Evolutionary conservation across 2,888 invertebrate species (phyloP).

Genomic region (Nematopogon swammerdamellus): DNA sequence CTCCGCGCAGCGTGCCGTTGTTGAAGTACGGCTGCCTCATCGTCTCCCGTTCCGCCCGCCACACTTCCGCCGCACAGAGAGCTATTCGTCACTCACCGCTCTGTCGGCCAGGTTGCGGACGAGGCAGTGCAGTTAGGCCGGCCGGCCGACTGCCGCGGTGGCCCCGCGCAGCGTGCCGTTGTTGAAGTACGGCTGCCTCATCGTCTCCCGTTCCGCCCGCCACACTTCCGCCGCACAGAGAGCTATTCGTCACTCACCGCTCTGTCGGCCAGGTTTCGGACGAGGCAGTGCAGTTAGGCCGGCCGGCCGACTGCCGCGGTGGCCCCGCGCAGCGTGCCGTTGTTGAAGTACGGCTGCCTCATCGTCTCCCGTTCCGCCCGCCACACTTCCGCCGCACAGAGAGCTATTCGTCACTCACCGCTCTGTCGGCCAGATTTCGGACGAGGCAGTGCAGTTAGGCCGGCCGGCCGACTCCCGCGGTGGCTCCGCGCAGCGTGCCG

Average conservation of each 20-base stretch:
- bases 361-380: too few species aligned
- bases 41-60: too few species aligned
- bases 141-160: slow-evolving; percentile 82
- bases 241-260: too few species aligned
- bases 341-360: slow-evolving; percentile 84
- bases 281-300: slow-evolving; percentile 79
- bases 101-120: slow-evolving; percentile 84
- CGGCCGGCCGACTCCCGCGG: slow-evolving; percentile 82
- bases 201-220: too few species aligned
- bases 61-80: too few species aligned
- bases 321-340: slow-evolving; percentile 75
- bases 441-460: slow-evolving; percentile 83
- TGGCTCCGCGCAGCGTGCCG: slow-evolving; percentile 70
- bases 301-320: slow-evolving; percentile 85
- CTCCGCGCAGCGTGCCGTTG: too few species aligned
- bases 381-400: too few species aligned
- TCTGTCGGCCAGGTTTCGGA: slow-evolving; percentile 82
- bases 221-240: too few species aligned
- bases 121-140: slow-evolving; percentile 79
- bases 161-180: slow-evolving; percentile 78
- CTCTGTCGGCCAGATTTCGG: slow-evolving; percentile 81
- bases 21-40: too few species aligned
- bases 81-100: too few species aligned
- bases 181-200: slow-evolving; percentile 83
- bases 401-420: too few species aligned